Evolutionary conservation across 2,797 vertebrate species (phyloP).

Genomic region (Decapterus maruadsi): DNA sequence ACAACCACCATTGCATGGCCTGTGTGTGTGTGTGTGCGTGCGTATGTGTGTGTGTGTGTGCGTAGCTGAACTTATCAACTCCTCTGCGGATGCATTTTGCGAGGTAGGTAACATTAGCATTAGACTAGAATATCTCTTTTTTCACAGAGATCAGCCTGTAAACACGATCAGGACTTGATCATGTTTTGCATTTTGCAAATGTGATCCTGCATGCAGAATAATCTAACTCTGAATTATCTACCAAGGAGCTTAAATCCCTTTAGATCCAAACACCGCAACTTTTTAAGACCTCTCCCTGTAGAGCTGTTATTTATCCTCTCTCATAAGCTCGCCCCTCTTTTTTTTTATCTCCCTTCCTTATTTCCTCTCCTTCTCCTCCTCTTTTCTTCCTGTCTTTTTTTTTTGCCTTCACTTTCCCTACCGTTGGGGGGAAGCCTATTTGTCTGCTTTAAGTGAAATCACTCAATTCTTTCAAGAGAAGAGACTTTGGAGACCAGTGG

Average conservation of each 20-base stretch:
- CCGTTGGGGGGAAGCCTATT: conserved; percentile 90
- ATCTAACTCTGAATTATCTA: conserved; percentile 55
- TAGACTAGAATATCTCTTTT: conserved; percentile 21
- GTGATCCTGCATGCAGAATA: conserved; percentile 37
- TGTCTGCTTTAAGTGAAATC: conserved; percentile 98
- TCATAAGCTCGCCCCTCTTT: conserved; percentile 44
- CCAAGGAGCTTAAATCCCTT: conserved; percentile 50
- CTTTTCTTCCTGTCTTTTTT: conserved; percentile 25
- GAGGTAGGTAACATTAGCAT: conserved; percentile 16
- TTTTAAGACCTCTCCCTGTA: conserved; percentile 55
- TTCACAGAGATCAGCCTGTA: conserved; percentile 70
- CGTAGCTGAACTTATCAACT: conserved; percentile 22
- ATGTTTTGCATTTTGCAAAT: conserved; percentile 33
- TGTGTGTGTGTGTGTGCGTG: neutral
- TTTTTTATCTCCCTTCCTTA: conserved; percentile 46
- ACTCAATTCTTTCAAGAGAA: conserved; percentile 95
- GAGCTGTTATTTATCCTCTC: conserved; percentile 52
- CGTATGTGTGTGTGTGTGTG: neutral
- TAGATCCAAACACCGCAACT: conserved; percentile 53
- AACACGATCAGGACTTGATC: conserved; percentile 68
- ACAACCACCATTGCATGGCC: neutral
- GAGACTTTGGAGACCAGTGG: conserved; percentile 91
- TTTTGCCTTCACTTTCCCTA: conserved; percentile 77
- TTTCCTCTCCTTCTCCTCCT: conserved; percentile 54
- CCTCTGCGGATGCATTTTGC: neutral